phyloP scores from a whole-genome alignment of 2,888 invertebrate genomes.

The Seira ritae region DNA sequence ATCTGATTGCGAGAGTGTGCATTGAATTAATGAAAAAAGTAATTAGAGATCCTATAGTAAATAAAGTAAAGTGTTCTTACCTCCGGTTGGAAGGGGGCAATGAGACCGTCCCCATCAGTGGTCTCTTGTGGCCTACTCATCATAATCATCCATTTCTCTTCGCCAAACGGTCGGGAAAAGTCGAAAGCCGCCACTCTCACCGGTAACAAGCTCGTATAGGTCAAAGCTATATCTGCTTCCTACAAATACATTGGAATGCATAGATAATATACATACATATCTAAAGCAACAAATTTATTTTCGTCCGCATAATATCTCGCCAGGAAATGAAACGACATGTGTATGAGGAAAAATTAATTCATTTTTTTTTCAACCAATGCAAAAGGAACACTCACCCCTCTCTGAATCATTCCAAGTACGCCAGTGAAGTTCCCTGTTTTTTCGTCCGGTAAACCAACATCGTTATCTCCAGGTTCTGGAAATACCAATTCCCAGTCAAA shows the following conservation, averaged over 20 bases:
- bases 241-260: conserved; percentile 76
- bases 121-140: conserved; percentile 88
- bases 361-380: too few species aligned
- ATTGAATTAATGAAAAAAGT: neutral
- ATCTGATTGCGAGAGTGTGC: neutral
- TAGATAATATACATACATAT: neutral
- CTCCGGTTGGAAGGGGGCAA: conserved; percentile 86
- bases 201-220: conserved; percentile 84
- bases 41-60: too few species aligned
- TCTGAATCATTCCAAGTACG: conserved; percentile 81
- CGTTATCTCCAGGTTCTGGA: conserved; percentile 79
- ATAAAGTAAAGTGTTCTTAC: conserved; percentile 76
- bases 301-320: too few species aligned
- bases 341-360: too few species aligned
- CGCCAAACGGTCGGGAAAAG: conserved; percentile 83
- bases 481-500: conserved; percentile 84
- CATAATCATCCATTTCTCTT: conserved; percentile 87
- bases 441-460: conserved; percentile 78
- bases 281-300: neutral
- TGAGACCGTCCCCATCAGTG: conserved; percentile 87
- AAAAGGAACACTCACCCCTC: conserved; percentile 77
- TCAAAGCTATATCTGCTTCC: conserved; percentile 87
- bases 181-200: conserved; percentile 79
- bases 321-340: too few species aligned
- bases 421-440: conserved; percentile 76